These are phyloP conservation scores for Ashinkailepas kermadecensis DNA, from an alignment of 2,888 invertebrate species.

Conservation along the genomic window DNA sequence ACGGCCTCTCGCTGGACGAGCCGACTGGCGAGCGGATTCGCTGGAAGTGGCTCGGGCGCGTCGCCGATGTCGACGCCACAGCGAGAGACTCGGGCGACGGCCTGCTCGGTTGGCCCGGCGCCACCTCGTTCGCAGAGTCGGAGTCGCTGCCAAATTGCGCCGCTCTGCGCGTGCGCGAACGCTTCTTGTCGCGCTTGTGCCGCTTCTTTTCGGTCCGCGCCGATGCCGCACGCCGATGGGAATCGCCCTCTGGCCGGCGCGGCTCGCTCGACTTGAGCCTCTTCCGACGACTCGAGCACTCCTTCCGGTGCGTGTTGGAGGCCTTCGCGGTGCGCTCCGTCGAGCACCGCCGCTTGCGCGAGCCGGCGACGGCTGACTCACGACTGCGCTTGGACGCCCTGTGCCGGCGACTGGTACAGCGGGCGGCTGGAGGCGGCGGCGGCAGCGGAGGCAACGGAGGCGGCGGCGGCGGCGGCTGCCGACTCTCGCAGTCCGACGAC, in stretches of 20 bases:
- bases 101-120: neutral
- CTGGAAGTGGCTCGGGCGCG: neutral
- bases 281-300: too few relatives aligned
- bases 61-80: neutral
- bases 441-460: neutral
- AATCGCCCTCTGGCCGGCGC: too few relatives aligned
- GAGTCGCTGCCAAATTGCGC: neutral
- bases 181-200: neutral
- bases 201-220: neutral
- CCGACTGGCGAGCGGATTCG: neutral
- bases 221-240: too few relatives aligned
- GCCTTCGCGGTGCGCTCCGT: too few relatives aligned
- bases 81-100: neutral
- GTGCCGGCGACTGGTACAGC: too few relatives aligned
- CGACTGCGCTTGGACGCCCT: too few relatives aligned
- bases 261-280: too few relatives aligned
- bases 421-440: too few relatives aligned
- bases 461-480: neutral
- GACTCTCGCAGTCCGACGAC: constrained; percentile 48
- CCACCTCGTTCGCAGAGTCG: neutral
- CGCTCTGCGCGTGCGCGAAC: neutral
- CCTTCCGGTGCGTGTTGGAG: too few relatives aligned
- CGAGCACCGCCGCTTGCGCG: too few relatives aligned
- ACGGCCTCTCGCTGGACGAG: neutral
- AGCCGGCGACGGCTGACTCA: too few relatives aligned